phyloP scores from a whole-genome alignment of 1,140 invertebrate genomes.

The Drosophila mojavensis region DNA sequence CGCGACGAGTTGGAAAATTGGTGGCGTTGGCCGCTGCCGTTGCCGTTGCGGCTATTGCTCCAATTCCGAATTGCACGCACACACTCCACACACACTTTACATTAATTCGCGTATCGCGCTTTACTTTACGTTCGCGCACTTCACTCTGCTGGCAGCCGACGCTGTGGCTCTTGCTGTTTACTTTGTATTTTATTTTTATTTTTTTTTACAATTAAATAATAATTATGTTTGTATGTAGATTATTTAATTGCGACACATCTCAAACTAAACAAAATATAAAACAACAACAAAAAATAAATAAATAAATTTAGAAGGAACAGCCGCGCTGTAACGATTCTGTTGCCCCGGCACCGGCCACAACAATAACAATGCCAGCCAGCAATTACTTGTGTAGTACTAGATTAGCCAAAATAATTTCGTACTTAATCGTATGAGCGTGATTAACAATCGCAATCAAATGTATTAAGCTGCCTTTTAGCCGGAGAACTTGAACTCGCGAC shows the following conservation, averaged over 20 bases:
- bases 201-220: constrained; percentile 60
- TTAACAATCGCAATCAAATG: constrained; percentile 26
- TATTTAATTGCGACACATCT: constrained; percentile 64
- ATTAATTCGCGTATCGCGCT: constrained; percentile 52
- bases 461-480: constrained; percentile 23
- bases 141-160: constrained; percentile 23
- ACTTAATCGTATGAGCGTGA: constrained; percentile 39
- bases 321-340: constrained; percentile 10
- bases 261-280: constrained; percentile 34
- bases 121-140: constrained; percentile 57
- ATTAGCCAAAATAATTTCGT: constrained; percentile 37
- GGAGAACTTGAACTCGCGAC: constrained; percentile 48
- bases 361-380: not conserved
- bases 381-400: constrained; percentile 31
- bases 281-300: constrained; percentile 14
- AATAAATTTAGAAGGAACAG: not conserved
- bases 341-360: constrained; percentile 8
- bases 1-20: not conserved
- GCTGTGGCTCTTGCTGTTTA: constrained; percentile 21
- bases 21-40: constrained; percentile 1
- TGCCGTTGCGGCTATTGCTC: constrained; percentile 21
- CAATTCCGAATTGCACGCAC: constrained; percentile 58
- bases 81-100: constrained; percentile 35
- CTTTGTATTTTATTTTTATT: constrained; percentile 22
- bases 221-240: constrained; percentile 33